Base-by-base conservation (phyloP, 1,140 invertebrate species). In the Condylostylus longicornis region DNA sequence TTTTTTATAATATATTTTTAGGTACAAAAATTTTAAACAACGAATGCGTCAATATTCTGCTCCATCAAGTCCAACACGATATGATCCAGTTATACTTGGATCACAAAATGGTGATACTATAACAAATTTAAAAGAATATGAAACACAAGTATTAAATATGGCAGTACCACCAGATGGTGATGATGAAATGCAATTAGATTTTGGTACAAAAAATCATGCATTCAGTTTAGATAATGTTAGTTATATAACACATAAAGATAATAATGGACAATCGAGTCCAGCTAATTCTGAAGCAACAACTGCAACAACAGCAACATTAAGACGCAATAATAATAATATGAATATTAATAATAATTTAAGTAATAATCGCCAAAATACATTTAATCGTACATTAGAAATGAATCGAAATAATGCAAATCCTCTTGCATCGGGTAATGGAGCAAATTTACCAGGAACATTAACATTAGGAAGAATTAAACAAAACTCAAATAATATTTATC, bases 111-210 rank as follows among this genome's bases (percentile, higher is more conserved):
- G 58, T 10, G 62, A 64, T 27, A 52, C 54, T 1, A 52, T 53
- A 18, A 39, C 58, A 33, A 62, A 58, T 35, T 58, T 83, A 27
- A 84, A 85, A 54, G 80, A 86, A 54, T 86, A 86, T 54, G 82
- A 86, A 61, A 85, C 82, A 3, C 79, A 89, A 70, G 82, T 89
- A 20, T 64, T 90, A 2, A 82, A 87, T 43, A 88, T 90, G 85
- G 83, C 82, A 39, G 83, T 90, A 2, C 76, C 77, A 0, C 66
- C 78, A 1, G 82, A 85, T 44, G 81, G 83, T 42, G 79, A 71
- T 42, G 77, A 81, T 43, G 82, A 87, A 55, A 51, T 87, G 13
- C 82, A 87, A 50, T 56, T 87, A n/a, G 83, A 87, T 53, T 85
- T 85, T 47, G 83, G 80, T 55, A 71, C 76, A 39, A 84, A 85